A percentile compares a stretch with the other conserved stretches of the same genome.
phyloP scores from a whole-genome alignment of 2,888 invertebrate genomes.

The Eristalinus aeneus region DNA sequence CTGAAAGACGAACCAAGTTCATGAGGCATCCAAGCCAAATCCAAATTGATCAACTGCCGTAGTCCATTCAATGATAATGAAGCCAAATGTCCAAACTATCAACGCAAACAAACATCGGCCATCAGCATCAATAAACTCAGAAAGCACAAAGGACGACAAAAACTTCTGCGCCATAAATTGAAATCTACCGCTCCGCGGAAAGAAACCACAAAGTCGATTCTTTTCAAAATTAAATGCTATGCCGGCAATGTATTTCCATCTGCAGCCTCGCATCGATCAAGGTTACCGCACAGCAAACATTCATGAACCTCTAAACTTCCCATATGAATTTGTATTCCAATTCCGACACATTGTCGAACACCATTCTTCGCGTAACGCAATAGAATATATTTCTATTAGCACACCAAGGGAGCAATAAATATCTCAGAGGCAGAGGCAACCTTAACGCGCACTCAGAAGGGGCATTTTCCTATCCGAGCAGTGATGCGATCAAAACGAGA shows the following conservation, averaged over 20 bases:
- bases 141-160: background rate
- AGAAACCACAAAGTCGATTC: background rate
- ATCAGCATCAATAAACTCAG: background rate
- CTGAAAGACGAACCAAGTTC: too few relatives aligned
- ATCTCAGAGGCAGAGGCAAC: slow-evolving; percentile 11
- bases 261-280: slow-evolving; percentile 14
- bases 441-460: background rate
- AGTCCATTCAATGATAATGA: background rate
- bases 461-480: background rate
- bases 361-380: background rate
- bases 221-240: slow-evolving; percentile 14
- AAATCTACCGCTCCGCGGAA: background rate
- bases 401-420: slow-evolving; percentile 33
- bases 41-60: background rate
- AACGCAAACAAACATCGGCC: background rate
- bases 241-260: slow-evolving; percentile 32
- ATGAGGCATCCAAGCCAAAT: too few relatives aligned
- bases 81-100: background rate
- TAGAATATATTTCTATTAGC: slow-evolving; percentile 27
- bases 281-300: slow-evolving; percentile 5
- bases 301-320: slow-evolving; percentile 27
- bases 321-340: slow-evolving; percentile 36
- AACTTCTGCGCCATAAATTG: background rate
- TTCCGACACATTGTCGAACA: slow-evolving; percentile 5
- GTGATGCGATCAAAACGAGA: background rate